phyloP scores from a whole-genome alignment of 1,140 invertebrate genomes.

The Plodia interpunctella region DNA sequence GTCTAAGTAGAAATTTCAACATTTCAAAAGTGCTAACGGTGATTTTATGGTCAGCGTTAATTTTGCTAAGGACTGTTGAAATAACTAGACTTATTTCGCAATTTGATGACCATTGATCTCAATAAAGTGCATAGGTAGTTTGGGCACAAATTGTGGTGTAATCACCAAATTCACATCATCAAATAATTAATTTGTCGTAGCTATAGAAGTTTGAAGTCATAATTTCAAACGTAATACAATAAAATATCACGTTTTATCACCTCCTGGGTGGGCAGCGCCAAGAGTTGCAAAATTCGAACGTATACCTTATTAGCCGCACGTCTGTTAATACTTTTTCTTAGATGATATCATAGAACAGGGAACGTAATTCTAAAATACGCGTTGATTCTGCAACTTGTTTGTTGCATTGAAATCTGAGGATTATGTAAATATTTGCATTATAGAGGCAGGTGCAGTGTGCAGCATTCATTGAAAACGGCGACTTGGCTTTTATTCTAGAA shows the following conservation, averaged over 20 bases:
- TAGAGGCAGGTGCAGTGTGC: neutral
- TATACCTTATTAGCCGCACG: no score
- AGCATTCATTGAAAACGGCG: conserved; percentile 9
- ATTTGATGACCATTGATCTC: neutral
- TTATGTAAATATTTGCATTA: conserved; percentile 7
- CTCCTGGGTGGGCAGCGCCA: no score
- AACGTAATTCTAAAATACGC: neutral
- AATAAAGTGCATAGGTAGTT: neutral
- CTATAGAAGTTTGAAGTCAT: no score
- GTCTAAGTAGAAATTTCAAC: neutral
- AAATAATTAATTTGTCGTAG: no score
- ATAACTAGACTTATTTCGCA: neutral
- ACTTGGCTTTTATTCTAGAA: conserved; percentile 12
- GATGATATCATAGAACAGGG: neutral
- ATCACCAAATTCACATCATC: no score
- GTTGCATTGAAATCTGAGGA: conserved; percentile 3
- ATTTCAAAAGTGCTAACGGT: neutral
- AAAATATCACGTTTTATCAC: no score
- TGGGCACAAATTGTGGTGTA: no score
- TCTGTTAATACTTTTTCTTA: neutral
- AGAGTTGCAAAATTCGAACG: no score
- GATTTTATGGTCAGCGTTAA: neutral
- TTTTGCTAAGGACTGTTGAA: neutral
- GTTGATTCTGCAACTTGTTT: conserved; percentile 3
- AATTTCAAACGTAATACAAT: no score